Evolutionary conservation across 2,797 vertebrate species (phyloP), one percentile per base, ranked within the genome.

Genomic region (Hybognathus amarus): DNA sequence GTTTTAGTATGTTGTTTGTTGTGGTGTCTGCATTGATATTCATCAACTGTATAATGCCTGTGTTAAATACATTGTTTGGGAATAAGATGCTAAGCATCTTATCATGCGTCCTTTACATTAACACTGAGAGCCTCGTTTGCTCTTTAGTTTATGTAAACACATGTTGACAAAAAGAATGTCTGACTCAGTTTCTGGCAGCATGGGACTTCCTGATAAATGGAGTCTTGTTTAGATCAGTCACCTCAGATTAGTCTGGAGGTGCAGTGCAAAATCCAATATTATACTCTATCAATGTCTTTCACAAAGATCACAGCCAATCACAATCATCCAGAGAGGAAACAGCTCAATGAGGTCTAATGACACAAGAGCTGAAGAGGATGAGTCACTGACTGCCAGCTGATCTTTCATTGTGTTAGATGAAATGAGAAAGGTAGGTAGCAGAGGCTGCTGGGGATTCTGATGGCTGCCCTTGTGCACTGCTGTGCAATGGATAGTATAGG

Each of bases 331-430:
- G 33, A 71, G 36, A 74, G 36, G 30, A 80, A 75, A 59, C 45
- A 27, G 52, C 67, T 69, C 33, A 75, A 63, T 79, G 69, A 56
- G 11, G 33, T 54, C 82, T 82, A 82, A 76, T 82, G 69, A 69
- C 75, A 86, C 59, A 45, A 80, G 75, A 50, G 38, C 78, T 63
- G 40, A 52, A 22, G 56, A 54, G 50, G 64, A 83, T 86, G 77
- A 87, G 77, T 87, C 85, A 88, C 67, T 71, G 83, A 47, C 64
- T 83, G 38, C 67, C 56, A 50, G 80, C 59, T 68, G 70, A 85
- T 84, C 79, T 42, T 45, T 63, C 56, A 27, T 68, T 71, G 75
- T 77, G 81, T 70, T 68, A 40, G 24, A 71, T 47, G 52, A 47
- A 78, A 78, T 50, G 30, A 70, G 42, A 71, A 77, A 68, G 64